phyloP scores from a whole-genome alignment of 2,888 invertebrate species.

The Drosophila demipolita region DNA sequence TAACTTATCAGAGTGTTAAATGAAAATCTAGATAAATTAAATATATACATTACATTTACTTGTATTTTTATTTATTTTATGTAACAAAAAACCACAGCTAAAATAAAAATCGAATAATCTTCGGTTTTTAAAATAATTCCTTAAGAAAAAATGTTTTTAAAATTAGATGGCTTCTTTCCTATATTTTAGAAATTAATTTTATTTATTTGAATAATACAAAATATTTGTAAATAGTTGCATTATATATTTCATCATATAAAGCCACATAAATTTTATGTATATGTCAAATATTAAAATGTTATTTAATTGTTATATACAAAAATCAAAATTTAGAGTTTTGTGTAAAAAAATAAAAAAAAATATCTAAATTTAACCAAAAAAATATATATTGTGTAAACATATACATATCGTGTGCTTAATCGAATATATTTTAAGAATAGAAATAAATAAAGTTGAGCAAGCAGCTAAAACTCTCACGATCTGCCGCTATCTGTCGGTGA shows the following conservation, averaged over 20 bases:
- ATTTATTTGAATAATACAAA: neutral
- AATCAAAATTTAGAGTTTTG: too few species aligned
- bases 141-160: neutral
- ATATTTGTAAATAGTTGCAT: neutral
- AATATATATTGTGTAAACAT: neutral
- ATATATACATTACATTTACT: neutral
- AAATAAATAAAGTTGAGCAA: conserved; percentile 30
- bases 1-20: neutral
- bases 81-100: too few species aligned
- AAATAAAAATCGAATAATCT: too few species aligned
- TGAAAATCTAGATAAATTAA: neutral
- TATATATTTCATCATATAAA: too few species aligned
- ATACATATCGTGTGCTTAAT: neutral
- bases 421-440: conserved; percentile 11
- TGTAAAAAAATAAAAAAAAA: too few species aligned
- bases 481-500: conserved; percentile 29
- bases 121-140: too few species aligned
- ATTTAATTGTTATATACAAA: too few species aligned
- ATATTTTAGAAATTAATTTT: neutral
- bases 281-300: too few species aligned
- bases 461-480: conserved; percentile 70
- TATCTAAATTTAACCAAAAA: neutral
- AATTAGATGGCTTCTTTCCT: neutral
- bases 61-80: neutral
- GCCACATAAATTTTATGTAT: too few species aligned